Percentiles rank a stretch among this genome's conserved stretches.
Evolutionary conservation across 2,113 vertebrate species (phyloP).

Genomic region (Prochilodus magdalenae): DNA sequence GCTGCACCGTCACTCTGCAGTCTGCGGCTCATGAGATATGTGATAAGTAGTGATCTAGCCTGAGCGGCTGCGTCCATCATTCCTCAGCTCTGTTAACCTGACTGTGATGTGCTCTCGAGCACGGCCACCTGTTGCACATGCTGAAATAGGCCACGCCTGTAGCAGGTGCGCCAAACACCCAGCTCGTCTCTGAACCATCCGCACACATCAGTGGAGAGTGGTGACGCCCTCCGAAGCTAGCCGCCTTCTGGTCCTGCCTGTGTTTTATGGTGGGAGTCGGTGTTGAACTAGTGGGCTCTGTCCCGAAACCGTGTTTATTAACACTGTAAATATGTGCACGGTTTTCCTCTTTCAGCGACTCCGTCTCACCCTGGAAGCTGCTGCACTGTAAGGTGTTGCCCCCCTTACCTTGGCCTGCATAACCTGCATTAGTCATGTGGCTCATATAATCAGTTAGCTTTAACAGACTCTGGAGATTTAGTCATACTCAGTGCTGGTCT

Average conservation of each 20-base stretch:
- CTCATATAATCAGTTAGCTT: too few relatives aligned
- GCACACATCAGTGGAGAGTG: not conserved
- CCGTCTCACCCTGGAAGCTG: not conserved
- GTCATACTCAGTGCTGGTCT: too few relatives aligned
- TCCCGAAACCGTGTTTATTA: not conserved
- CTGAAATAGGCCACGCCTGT: too few relatives aligned
- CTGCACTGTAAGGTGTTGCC: not conserved
- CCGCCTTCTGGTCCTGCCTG: not conserved
- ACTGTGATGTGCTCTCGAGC: not conserved
- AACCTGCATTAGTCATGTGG: too few relatives aligned
- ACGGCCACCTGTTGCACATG: too few relatives aligned
- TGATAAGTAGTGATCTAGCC: too few relatives aligned
- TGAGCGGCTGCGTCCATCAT: not conserved
- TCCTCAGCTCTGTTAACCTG: too few relatives aligned
- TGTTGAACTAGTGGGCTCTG: slow-evolving; percentile 9
- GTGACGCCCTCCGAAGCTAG: not conserved
- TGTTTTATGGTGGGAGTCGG: not conserved
- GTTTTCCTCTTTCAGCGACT: not conserved
- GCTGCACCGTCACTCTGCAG: too few relatives aligned
- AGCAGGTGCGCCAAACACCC: not conserved
- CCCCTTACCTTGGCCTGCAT: not conserved
- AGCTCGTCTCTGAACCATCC: not conserved
- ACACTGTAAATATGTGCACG: not conserved
- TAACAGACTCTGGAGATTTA: too few relatives aligned
- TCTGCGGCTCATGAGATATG: too few relatives aligned